phyloP scores from a whole-genome alignment of 2,113 vertebrate species.

The Mystacornis crossleyi region DNA sequence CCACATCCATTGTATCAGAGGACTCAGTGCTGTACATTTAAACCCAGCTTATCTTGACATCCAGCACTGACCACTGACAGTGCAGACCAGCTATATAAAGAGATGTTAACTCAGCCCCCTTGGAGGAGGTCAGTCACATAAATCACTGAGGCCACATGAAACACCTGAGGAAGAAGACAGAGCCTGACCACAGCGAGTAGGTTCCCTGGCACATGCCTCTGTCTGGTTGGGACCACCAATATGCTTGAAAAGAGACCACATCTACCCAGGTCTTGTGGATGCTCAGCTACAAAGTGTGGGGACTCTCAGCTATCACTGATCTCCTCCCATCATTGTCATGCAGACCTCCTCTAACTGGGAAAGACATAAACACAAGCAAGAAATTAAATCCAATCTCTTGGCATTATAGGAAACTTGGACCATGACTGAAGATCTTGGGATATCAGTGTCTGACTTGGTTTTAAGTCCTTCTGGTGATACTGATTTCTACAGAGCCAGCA shows the following conservation, averaged over 20 bases:
- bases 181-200: not conserved
- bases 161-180: not conserved
- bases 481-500: not conserved
- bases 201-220: not conserved
- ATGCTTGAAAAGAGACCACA: not conserved
- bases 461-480: not conserved
- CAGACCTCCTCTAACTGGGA: not conserved
- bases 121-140: not conserved
- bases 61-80: not conserved
- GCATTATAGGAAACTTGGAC: not conserved
- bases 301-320: not conserved
- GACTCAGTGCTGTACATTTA: not conserved
- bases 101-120: not conserved
- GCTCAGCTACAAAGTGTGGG: not conserved
- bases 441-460: not conserved
- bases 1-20: not conserved
- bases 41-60: not conserved
- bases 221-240: not conserved
- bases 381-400: fast-evolving
- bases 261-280: not conserved
- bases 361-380: not conserved
- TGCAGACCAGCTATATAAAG: not conserved
- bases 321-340: not conserved
- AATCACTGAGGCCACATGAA: not conserved
- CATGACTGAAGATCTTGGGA: too few relatives aligned